phyloP scores from a whole-genome alignment of 2,113 vertebrate genomes.

The Gavialis gangeticus region DNA sequence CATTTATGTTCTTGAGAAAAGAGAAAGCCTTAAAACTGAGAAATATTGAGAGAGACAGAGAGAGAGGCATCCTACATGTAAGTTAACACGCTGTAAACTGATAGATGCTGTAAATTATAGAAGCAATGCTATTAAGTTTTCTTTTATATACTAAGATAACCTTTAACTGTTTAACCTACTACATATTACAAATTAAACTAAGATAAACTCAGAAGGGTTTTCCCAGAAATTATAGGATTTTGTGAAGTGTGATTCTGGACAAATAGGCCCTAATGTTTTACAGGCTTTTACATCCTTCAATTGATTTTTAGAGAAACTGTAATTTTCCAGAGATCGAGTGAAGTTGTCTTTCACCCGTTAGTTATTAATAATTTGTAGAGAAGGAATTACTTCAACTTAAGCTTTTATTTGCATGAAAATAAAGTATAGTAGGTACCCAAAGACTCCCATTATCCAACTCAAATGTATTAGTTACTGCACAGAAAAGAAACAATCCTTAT shows the following conservation, averaged over 20 bases:
- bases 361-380: background rate
- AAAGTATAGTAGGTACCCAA: background rate
- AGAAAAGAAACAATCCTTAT: background rate
- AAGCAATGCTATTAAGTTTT: background rate
- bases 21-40: background rate
- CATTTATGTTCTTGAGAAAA: background rate
- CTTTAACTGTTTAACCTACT: background rate
- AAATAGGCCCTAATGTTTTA: background rate
- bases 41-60: background rate
- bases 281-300: background rate
- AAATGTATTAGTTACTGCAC: background rate
- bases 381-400: background rate
- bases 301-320: background rate
- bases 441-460: background rate
- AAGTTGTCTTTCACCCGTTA: background rate
- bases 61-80: background rate
- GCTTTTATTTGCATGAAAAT: background rate
- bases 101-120: background rate
- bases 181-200: background rate
- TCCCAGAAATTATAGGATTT: background rate
- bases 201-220: background rate
- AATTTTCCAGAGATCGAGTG: background rate
- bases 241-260: background rate
- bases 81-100: background rate
- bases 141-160: background rate